Evolutionary conservation across 2,888 invertebrate species (phyloP).

Genomic region (Scaptomyza tumidula): DNA sequence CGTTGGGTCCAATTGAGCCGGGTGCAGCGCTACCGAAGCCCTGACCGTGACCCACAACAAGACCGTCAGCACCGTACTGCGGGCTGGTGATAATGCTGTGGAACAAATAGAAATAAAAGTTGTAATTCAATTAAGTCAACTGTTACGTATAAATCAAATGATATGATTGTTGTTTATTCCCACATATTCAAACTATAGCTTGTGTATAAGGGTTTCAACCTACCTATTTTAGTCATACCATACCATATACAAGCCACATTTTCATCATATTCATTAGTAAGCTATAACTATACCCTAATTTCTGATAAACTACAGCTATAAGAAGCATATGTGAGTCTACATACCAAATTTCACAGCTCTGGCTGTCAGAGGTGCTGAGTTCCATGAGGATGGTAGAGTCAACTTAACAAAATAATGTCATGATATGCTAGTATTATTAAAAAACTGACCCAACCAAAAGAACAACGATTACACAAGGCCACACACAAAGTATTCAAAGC

Average conservation of each 20-base stretch:
- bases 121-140: background rate
- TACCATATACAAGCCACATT: background rate
- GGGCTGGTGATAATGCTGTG: constrained; percentile 86
- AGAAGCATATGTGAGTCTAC: background rate
- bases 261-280: background rate
- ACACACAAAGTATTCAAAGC: background rate
- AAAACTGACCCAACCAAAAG: background rate
- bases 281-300: background rate
- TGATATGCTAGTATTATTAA: background rate
- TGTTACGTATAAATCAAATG: too few species aligned
- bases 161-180: constrained; percentile 3
- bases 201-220: too few species aligned
- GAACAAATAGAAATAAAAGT: background rate
- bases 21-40: constrained; percentile 85
- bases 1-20: constrained; percentile 79
- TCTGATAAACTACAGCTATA: background rate
- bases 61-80: constrained; percentile 86
- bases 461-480: background rate
- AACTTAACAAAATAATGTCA: background rate
- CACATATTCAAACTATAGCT: constrained; percentile 3
- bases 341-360: constrained; percentile 5
- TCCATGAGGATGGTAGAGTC: constrained; percentile 5
- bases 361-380: constrained; percentile 5
- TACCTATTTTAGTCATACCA: background rate
- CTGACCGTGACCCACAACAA: constrained; percentile 85